Base-by-base conservation (phyloP, 2,797 vertebrate genomes). In the Protonibea diacanthus region DNA sequence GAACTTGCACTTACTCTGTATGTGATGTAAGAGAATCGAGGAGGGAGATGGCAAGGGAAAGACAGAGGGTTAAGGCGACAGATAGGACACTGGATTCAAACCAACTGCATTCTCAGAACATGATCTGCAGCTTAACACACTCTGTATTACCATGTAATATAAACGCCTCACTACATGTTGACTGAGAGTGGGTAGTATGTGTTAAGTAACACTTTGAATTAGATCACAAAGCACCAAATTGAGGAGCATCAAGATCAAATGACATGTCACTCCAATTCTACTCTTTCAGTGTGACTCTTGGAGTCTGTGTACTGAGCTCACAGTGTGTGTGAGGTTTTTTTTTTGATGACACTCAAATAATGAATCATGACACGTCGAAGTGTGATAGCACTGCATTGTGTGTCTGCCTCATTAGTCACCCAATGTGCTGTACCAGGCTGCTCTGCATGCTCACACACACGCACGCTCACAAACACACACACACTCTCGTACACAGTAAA, bases 351-450 rank as follows among this genome's bases (percentile, higher is more conserved):
- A 76, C 58, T 56, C 66, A 74, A 83, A 87, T 88, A 85, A 89
- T 76, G 71, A 81, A 80, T 88, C 75, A 71, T 78, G 84, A 87
- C 82, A 81, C 1, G 23, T 64, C 6, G 4, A 65, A 86, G 74
- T 78, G 73, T n/a, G 62, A 71, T 76, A 59, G 60, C 0, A 29
- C 64, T 57, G 77, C 76, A 45, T 81, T 74, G 68, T 74, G 62
- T 73, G 64, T 78, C 62, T 45, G 52, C 78, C 72, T 88, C 83
- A 76, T 92, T 90, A 89, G 73, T 68, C 77, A 17, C 45, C 65
- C 77, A 83, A 58, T 85, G 86, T 81, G 68, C 78, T 77, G 78
- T 82, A 56, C 47, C 55, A 15, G 56, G 57, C 76, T 71, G 53
- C 52, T 60, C 65, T 60, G 56, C 67, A 64, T 51, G 53, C 72